Evolutionary conservation across 2,797 vertebrate genomes (phyloP).

Genomic region (Cryptoblepharus egeriae): DNA sequence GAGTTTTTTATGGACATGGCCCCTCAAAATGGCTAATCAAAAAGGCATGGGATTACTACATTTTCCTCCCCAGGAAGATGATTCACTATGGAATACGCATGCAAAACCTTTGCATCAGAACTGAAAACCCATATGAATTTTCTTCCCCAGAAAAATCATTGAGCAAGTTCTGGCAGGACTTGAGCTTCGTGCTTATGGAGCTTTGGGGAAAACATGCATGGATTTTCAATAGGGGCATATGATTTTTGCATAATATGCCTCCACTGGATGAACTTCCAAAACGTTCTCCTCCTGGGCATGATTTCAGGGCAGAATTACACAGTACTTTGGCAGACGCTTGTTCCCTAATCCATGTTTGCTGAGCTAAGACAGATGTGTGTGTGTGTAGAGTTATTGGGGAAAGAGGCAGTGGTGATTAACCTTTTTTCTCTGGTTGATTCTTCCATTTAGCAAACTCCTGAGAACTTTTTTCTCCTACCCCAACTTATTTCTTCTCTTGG

Average conservation of each 20-base stretch:
- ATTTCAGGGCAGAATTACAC: background rate
- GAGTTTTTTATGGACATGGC: background rate
- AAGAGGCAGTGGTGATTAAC: background rate
- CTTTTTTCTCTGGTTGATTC: background rate
- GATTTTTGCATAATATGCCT: background rate
- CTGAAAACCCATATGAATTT: background rate
- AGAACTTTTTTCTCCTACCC: background rate
- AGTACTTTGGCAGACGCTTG: background rate
- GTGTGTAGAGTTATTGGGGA: background rate
- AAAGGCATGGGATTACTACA: background rate
- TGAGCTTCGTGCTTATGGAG: background rate
- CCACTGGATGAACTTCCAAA: background rate
- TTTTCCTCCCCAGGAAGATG: background rate
- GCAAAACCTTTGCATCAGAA: background rate
- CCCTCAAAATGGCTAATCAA: constrained; percentile 2
- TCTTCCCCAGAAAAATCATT: background rate
- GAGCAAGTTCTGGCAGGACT: background rate
- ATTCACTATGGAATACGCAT: background rate
- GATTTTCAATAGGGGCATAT: background rate
- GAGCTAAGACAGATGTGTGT: background rate
- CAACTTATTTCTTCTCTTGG: background rate
- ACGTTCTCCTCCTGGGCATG: background rate
- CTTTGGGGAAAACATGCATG: background rate
- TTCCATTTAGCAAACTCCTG: too few relatives aligned
- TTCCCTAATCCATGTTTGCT: background rate